These are phyloP conservation scores for Amiota communis DNA, from an alignment of 2,888 invertebrate genomes.

Conservation along the genomic window DNA sequence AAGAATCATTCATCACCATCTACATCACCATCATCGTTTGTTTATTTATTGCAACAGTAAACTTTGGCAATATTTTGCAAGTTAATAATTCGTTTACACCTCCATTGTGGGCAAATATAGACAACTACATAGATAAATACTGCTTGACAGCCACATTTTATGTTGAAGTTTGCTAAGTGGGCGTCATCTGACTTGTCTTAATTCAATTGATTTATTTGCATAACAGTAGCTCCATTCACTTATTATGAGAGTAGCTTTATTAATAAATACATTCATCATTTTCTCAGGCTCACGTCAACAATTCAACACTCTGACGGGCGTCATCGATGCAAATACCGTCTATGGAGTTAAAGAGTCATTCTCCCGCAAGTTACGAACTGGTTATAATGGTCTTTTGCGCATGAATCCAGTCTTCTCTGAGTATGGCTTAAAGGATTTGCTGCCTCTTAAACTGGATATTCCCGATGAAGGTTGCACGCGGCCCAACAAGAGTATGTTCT, in stretches of 20 bases:
- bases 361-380: constrained; percentile 86
- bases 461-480: constrained; percentile 95
- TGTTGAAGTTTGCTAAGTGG: not conserved
- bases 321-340: constrained; percentile 90
- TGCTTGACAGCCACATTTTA: constrained; percentile 3
- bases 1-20: not conserved
- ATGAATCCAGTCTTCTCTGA: constrained; percentile 93
- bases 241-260: not conserved
- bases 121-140: not conserved
- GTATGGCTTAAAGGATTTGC: constrained; percentile 88
- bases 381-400: constrained; percentile 85
- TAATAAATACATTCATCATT: not conserved
- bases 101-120: not conserved
- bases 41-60: not conserved
- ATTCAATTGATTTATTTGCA: not conserved
- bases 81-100: not conserved
- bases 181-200: not conserved
- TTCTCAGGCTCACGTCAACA: constrained; percentile 83
- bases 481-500: constrained; percentile 91
- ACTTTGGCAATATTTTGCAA: constrained; percentile 3
- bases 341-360: constrained; percentile 90
- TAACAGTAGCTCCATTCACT: not conserved
- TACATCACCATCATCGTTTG: not conserved
- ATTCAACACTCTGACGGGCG: constrained; percentile 89
- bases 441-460: constrained; percentile 90